phyloP scores from a whole-genome alignment of 1,140 invertebrate genomes.

The Dysdera silvatica region DNA sequence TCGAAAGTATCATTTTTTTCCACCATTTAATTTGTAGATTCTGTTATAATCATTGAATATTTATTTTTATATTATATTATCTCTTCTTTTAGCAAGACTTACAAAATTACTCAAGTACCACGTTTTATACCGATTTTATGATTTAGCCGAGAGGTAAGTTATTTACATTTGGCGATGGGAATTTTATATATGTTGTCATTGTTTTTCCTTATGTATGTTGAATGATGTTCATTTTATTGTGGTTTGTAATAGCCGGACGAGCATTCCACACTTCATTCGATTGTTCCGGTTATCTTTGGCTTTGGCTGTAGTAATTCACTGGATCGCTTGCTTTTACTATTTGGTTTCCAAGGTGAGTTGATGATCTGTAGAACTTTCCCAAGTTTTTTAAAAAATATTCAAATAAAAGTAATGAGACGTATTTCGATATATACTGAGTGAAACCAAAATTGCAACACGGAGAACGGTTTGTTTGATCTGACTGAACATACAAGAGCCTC shows the following conservation, averaged over 20 bases:
- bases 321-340: conserved; percentile 30
- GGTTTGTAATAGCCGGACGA: conserved; percentile 16
- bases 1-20: background rate
- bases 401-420: no score
- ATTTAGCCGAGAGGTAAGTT: conserved; percentile 26
- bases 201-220: background rate
- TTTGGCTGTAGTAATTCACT: conserved; percentile 28
- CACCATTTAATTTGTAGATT: background rate
- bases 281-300: conserved; percentile 18
- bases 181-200: background rate
- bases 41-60: background rate
- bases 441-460: no score
- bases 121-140: conserved; percentile 25
- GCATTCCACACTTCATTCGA: conserved; percentile 28
- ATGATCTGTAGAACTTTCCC: no score
- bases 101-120: conserved; percentile 23
- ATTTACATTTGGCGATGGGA: background rate
- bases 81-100: conserved; percentile 13
- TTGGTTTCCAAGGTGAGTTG: conserved; percentile 25
- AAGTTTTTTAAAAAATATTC: no score
- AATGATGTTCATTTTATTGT: background rate
- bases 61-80: background rate
- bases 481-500: no score
- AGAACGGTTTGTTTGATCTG: no score
- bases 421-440: no score